phyloP scores from a whole-genome alignment of 2,113 vertebrate genomes.

The Azemiops feae region DNA sequence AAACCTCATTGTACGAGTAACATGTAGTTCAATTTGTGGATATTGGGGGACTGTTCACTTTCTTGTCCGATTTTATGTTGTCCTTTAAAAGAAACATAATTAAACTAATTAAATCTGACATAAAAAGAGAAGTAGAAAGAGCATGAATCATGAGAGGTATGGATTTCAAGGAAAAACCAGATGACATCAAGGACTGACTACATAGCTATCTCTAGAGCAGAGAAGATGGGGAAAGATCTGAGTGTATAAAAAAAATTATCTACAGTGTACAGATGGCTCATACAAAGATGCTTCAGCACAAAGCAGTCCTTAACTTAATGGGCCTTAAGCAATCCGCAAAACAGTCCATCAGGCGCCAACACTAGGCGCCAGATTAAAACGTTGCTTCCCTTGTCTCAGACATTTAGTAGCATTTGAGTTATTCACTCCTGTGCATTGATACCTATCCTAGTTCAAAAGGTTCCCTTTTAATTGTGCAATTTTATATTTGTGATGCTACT shows the following conservation, averaged over 20 bases:
- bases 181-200: conserved; percentile 58
- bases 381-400: not conserved
- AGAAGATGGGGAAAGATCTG: conserved; percentile 57
- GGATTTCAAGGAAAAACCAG: conserved; percentile 25
- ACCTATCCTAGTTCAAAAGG: not conserved
- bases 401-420: not conserved
- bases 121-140: not conserved
- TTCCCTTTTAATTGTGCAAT: not conserved
- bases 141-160: not conserved
- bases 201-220: conserved; percentile 50
- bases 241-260: conserved; percentile 46
- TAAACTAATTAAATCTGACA: not conserved
- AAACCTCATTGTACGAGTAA: not conserved
- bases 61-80: not conserved
- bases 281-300: conserved; percentile 46
- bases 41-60: not conserved
- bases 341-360: not conserved
- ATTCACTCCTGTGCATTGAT: not conserved
- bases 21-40: not conserved
- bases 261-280: conserved; percentile 53
- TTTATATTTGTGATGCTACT: not conserved
- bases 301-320: conserved; percentile 37
- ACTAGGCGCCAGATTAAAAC: not conserved
- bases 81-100: not conserved
- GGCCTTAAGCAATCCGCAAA: not conserved